phyloP scores from a whole-genome alignment of 2,797 vertebrate species.

The Sebastiscus albofasciatus region DNA sequence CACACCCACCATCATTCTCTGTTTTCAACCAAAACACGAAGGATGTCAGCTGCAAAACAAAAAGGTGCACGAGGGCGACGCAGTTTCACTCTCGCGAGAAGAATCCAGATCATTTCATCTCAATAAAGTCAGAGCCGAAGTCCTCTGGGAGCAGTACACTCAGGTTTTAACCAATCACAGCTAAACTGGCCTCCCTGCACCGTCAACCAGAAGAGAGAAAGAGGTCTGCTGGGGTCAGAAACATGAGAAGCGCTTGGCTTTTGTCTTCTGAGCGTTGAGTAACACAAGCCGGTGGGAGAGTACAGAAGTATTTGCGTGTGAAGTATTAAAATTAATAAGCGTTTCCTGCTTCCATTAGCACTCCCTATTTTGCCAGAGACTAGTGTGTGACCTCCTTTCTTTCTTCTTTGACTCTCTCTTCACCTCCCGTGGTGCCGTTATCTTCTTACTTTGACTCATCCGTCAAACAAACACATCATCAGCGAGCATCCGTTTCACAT shows the following conservation, averaged over 20 bases:
- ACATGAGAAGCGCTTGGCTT: slow-evolving; percentile 73
- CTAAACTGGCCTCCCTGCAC: slow-evolving; percentile 7
- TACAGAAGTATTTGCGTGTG: slow-evolving; percentile 81
- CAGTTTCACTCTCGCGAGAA: slow-evolving; percentile 16
- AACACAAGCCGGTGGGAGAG: slow-evolving; percentile 76
- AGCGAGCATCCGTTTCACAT: background rate
- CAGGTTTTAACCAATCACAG: slow-evolving; percentile 41
- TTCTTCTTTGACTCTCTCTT: slow-evolving; percentile 1
- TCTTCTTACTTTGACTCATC: background rate
- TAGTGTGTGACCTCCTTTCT: slow-evolving; percentile 3
- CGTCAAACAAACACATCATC: background rate
- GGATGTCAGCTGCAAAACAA: slow-evolving; percentile 19
- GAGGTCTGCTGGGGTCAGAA: slow-evolving; percentile 74
- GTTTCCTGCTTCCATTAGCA: slow-evolving; percentile 76
- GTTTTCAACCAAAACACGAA: slow-evolving; percentile 72
- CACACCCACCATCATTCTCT: slow-evolving; percentile 40
- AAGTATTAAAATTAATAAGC: slow-evolving; percentile 81
- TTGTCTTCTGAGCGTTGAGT: slow-evolving; percentile 68
- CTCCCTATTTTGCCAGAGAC: slow-evolving; percentile 33
- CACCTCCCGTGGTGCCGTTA: background rate
- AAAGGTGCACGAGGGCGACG: background rate
- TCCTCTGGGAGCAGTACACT: slow-evolving; percentile 20
- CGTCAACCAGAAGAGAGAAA: slow-evolving; percentile 54
- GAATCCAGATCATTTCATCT: slow-evolving; percentile 13
- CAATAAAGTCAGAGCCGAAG: slow-evolving; percentile 27